Evolutionary conservation across 2,797 vertebrate genomes (phyloP), one percentile per base, ranked within the genome.

Genomic region (Hypotaenidia okinawae): DNA sequence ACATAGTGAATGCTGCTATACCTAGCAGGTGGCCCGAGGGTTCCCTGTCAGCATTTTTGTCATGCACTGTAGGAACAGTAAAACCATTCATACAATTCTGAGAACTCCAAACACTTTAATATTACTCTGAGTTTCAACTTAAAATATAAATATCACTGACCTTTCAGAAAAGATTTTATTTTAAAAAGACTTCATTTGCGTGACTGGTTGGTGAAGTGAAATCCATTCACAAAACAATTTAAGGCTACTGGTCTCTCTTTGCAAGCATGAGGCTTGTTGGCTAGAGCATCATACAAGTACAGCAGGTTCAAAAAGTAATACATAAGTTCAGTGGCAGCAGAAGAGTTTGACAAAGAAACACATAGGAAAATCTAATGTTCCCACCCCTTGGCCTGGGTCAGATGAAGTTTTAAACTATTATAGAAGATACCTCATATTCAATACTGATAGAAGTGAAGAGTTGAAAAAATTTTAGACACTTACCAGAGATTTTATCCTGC

Each of bases 1-100:
- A 94, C 88, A 82, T 4, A 95, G 85, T 73, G 83, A 96, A 84
- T 90, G 57, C 89, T 94, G 74, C 89, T 95, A 63, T 96, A 91
- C 96, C 95, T 95, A 66, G 90, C 86, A 94, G 92, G 94, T 92
- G 91, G 93, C 93, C 94, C 63, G 82, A 94, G 89, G 95, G 91
- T 86, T 94, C 87, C 89, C 95, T 96, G 89, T 97, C 96, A 97
- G 86, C 89, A 93, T n/a, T 94, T 94, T 80, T 95, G 83, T 97
- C 97, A 94, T 94, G 85, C 45, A 77, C 84, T 93, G 68, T 47
- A 91, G 94, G 84, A 97, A 94, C 81, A 94, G 66, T 78, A 89
- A 95, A 97, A 89, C 67, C 58, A 94, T 95, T 97, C 87, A 62
- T 35, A 91, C 35, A 94, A 75, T 86, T 96, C 70, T 90, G 67